Evolutionary conservation across 2,113 vertebrate genomes (phyloP).

Genomic region (Leuciscus idus): DNA sequence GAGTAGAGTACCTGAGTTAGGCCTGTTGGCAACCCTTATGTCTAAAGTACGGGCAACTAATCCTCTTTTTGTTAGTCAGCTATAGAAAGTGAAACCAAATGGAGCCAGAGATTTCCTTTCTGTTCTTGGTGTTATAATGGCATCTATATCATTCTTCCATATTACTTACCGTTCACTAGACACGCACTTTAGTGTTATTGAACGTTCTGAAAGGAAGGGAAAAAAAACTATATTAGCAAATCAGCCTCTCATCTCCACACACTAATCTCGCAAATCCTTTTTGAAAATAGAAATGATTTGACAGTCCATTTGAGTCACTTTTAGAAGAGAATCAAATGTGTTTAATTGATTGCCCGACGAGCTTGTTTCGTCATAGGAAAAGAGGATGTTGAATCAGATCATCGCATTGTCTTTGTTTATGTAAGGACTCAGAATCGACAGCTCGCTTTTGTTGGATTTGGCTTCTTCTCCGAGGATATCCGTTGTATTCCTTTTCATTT

Average conservation of each 20-base stretch:
- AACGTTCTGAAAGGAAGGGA: background rate
- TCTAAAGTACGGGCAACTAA: too few species aligned
- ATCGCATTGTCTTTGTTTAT: constrained; percentile 36
- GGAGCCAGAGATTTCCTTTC: constrained; percentile 40
- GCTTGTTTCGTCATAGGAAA: constrained; percentile 40
- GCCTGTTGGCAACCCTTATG: constrained; percentile 33
- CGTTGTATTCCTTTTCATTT: constrained; percentile 27
- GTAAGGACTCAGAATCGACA: constrained; percentile 29
- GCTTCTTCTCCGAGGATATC: constrained; percentile 34
- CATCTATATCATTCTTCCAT: constrained; percentile 13
- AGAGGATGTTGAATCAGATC: constrained; percentile 27
- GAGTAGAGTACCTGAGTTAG: constrained; percentile 41
- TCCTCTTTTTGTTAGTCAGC: background rate
- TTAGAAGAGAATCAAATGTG: constrained; percentile 23
- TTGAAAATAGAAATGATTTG: constrained; percentile 35
- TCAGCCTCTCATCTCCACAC: constrained; percentile 2
- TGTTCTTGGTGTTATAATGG: constrained; percentile 12
- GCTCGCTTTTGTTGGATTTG: constrained; percentile 36
- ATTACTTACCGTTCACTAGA: constrained; percentile 2
- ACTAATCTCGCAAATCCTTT: constrained; percentile 32
- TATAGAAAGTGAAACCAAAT: constrained; percentile 42
- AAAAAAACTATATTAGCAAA: constrained; percentile 28
- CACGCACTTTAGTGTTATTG: background rate
- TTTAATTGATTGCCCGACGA: constrained; percentile 45
- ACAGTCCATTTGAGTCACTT: constrained; percentile 31